A percentile compares a stretch with the other conserved stretches of the same genome.
Evolutionary conservation across 92 coral and sea anemone species (phyloP).

Genomic region (Parazoanthus atlanticus): DNA sequence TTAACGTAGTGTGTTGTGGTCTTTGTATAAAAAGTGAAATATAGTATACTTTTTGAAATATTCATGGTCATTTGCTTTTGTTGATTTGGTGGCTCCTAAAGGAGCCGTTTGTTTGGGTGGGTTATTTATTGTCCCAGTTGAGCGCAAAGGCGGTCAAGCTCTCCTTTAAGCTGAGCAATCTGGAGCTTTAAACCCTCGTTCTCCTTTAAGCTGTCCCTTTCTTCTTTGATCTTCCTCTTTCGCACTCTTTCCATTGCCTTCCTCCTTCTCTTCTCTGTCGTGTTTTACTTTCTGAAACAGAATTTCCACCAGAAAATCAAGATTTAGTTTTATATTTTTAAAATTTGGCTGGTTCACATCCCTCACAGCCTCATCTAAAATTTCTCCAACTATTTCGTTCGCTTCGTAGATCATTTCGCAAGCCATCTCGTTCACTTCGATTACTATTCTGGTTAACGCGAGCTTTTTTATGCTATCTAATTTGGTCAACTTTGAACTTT

Average conservation of each 20-base stretch:
- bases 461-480: background rate
- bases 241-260: background rate
- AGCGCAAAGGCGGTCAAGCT: conserved; percentile 4
- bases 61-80: conserved; percentile 2
- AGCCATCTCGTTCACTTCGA: background rate
- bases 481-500: background rate
- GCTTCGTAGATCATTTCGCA: background rate
- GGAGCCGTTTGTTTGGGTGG: conserved; percentile 71
- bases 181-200: background rate
- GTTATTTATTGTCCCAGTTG: conserved; percentile 10
- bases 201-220: background rate
- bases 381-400: background rate
- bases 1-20: too few relatives aligned
- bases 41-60: background rate
- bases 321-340: background rate
- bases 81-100: conserved; percentile 85
- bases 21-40: background rate
- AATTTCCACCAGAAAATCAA: background rate
- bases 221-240: conserved; percentile 24
- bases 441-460: background rate
- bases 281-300: background rate
- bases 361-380: conserved; percentile 5
- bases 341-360: background rate
- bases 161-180: conserved; percentile 11
- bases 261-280: background rate